These are phyloP conservation scores for Rachycentron canadum DNA, from an alignment of 2,797 vertebrate species.

Conservation along the genomic window DNA sequence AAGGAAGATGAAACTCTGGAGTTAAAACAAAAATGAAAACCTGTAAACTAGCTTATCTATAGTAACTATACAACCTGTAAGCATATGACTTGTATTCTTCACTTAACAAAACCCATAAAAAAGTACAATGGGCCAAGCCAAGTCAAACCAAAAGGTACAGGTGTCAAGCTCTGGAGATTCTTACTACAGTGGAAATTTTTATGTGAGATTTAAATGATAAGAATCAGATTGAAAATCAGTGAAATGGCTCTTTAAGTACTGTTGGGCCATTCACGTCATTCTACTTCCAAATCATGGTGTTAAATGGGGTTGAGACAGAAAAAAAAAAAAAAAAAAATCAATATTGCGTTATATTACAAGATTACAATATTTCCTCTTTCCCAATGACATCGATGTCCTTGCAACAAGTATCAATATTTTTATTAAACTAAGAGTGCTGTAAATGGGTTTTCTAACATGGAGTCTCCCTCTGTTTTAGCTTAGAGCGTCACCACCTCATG, in stretches of 20 bases:
- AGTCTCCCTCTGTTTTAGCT: slow-evolving; percentile 47
- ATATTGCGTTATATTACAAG: slow-evolving; percentile 63
- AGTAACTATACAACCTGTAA: background rate
- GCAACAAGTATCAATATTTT: slow-evolving; percentile 67
- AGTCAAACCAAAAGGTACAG: background rate
- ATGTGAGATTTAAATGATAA: slow-evolving; percentile 50
- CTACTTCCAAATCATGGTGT: slow-evolving; percentile 61
- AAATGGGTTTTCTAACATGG: slow-evolving; percentile 68
- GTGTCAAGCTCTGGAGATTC: background rate
- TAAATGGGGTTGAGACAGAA: slow-evolving; percentile 58
- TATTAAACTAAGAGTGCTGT: slow-evolving; percentile 62
- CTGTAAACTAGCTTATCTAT: background rate
- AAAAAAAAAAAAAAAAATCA: slow-evolving; percentile 70
- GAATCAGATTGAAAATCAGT: slow-evolving; percentile 58
- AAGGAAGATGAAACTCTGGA: background rate
- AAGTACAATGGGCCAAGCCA: background rate
- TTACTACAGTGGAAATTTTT: slow-evolving; percentile 3
- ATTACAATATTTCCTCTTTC: slow-evolving; percentile 68
- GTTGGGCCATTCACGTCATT: slow-evolving; percentile 50
- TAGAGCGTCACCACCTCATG: slow-evolving; percentile 45
- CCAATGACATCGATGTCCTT: slow-evolving; percentile 61
- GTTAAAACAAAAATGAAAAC: background rate
- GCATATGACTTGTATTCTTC: background rate
- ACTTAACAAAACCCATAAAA: background rate
- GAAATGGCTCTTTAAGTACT: slow-evolving; percentile 58